Evolutionary conservation across 2,113 vertebrate species (phyloP).

Genomic region (Phainopepla nitens): DNA sequence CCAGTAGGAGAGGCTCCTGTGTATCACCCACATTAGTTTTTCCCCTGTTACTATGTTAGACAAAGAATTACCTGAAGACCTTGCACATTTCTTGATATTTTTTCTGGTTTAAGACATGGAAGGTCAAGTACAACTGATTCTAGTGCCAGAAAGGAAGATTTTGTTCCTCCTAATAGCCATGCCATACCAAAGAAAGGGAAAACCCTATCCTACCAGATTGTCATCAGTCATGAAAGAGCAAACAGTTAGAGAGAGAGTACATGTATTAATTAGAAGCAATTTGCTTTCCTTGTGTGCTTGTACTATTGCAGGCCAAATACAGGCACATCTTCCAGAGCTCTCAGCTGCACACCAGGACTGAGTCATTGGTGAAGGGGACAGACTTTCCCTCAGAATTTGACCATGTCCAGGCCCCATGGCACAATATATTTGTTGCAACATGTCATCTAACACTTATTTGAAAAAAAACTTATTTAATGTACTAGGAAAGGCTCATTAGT

Average conservation of each 20-base stretch:
- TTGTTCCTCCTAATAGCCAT: not conserved
- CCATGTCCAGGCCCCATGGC: fast-evolving
- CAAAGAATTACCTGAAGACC: not conserved
- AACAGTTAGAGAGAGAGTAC: not conserved
- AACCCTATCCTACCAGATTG: not conserved
- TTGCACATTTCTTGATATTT: not conserved
- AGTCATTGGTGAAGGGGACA: not conserved
- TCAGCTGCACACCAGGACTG: not conserved
- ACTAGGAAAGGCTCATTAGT: not conserved
- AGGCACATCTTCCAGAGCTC: not conserved
- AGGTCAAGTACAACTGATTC: not conserved
- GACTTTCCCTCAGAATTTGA: not conserved
- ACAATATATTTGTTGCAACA: not conserved
- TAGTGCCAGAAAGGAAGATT: not conserved
- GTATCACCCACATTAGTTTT: not conserved
- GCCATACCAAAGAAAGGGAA: not conserved
- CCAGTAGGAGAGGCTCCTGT: not conserved
- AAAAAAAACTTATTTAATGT: not conserved
- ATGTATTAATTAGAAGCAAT: not conserved
- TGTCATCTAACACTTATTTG: not conserved
- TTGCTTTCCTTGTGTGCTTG: not conserved
- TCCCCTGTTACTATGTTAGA: not conserved
- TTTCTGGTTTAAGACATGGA: not conserved
- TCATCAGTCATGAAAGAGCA: not conserved
- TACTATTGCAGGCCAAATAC: not conserved